Evolutionary conservation across 2,888 invertebrate species (phyloP).

Genomic region (Cerastoderma edule): DNA sequence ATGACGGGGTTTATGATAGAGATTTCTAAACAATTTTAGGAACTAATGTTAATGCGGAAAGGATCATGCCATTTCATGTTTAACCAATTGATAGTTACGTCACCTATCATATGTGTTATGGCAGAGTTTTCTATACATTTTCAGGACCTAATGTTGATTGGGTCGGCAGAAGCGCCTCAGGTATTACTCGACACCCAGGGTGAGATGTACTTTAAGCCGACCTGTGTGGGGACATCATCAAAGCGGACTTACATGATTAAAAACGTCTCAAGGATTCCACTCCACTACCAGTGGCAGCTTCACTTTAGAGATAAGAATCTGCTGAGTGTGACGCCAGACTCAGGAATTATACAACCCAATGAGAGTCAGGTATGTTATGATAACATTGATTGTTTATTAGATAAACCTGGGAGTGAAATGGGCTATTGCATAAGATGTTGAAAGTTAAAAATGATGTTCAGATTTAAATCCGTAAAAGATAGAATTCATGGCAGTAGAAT

Average conservation of each 20-base stretch:
- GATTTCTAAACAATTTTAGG: no score
- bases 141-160: constrained; percentile 69
- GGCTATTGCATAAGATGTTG: no score
- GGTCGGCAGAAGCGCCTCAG: constrained; percentile 80
- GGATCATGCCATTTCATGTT: no score
- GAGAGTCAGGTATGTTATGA: constrained; percentile 80
- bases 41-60: no score
- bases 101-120: no score
- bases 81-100: no score
- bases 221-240: constrained; percentile 80
- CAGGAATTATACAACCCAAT: constrained; percentile 81
- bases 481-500: no score
- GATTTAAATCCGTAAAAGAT: no score
- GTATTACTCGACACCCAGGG: constrained; percentile 80
- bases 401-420: no score
- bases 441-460: no score
- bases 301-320: constrained; percentile 71
- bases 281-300: constrained; percentile 81
- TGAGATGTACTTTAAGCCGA: constrained; percentile 82
- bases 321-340: constrained; percentile 78
- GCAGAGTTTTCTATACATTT: not conserved
- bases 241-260: constrained; percentile 78
- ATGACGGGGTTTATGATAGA: no score
- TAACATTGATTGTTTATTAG: no score
- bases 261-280: constrained; percentile 81